These are phyloP conservation scores for Toxostoma redivivum DNA, from an alignment of 2,113 vertebrate species.

Conservation along the genomic window DNA sequence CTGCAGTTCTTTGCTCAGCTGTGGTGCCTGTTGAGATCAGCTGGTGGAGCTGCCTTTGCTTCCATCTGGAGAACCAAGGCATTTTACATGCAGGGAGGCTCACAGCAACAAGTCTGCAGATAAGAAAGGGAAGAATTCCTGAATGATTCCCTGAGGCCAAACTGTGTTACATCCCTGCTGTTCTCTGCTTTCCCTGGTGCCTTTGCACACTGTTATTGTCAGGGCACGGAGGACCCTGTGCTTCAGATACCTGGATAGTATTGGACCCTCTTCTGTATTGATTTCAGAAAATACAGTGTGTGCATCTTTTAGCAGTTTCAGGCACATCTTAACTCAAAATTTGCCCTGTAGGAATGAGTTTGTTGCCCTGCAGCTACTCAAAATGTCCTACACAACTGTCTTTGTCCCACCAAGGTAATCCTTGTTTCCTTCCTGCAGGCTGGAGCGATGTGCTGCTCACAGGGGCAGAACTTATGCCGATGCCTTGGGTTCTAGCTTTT, in stretches of 20 bases:
- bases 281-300: background rate
- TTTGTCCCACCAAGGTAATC: background rate
- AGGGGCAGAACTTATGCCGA: background rate
- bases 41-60: background rate
- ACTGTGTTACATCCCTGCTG: background rate
- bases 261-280: background rate
- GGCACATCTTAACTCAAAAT: background rate
- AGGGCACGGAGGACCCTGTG: background rate
- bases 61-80: background rate
- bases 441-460: background rate
- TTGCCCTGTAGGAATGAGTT: background rate
- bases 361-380: background rate
- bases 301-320: background rate
- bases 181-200: background rate
- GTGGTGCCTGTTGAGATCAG: background rate
- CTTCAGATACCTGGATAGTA: background rate
- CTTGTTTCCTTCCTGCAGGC: background rate
- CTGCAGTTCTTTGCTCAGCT: background rate
- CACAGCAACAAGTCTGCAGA: background rate
- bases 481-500: too few species aligned
- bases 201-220: background rate
- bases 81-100: background rate
- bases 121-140: background rate
- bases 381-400: background rate
- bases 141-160: background rate